Evolutionary conservation across 1,140 invertebrate genomes (phyloP).

Genomic region (Helicorthomorpha holstii): DNA sequence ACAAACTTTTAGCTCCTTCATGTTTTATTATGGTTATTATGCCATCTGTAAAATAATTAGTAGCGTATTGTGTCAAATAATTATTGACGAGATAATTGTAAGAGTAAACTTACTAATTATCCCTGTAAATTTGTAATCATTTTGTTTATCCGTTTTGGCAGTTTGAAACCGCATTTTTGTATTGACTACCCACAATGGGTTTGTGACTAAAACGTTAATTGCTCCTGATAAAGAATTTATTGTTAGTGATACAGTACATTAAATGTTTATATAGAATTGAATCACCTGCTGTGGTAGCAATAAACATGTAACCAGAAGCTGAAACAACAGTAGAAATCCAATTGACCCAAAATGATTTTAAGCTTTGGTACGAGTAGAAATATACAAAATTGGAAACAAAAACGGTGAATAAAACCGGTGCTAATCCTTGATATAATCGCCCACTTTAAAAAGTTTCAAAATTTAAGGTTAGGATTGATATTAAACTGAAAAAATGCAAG

Average conservation of each 20-base stretch:
- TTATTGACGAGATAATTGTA: not conserved
- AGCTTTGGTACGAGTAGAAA: constrained; percentile 75
- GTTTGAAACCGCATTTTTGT: constrained; percentile 63
- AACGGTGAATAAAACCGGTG: constrained; percentile 61
- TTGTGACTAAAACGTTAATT: constrained; percentile 66
- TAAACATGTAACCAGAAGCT: constrained; percentile 52
- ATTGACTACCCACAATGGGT: constrained; percentile 81
- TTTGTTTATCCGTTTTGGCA: constrained; percentile 18
- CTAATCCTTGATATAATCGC: constrained; percentile 53
- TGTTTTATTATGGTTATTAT: constrained; percentile 45
- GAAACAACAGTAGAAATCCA: constrained; percentile 23
- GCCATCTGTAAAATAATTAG: constrained; percentile 35
- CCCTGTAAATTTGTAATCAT: constrained; percentile 27
- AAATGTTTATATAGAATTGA: constrained; percentile 1
- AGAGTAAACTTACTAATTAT: constrained; percentile 28
- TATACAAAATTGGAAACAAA: constrained; percentile 83
- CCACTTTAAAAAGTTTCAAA: constrained; percentile 6
- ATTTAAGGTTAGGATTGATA: not conserved
- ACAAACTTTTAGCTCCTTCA: constrained; percentile 52
- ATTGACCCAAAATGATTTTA: constrained; percentile 39
- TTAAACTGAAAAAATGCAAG: not conserved
- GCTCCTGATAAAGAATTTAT: constrained; percentile 33
- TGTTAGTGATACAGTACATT: not conserved
- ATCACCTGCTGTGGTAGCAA: constrained; percentile 57
- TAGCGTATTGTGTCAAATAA: not conserved